phyloP scores from a whole-genome alignment of 1,140 invertebrate genomes.

The Heliconius congener region DNA sequence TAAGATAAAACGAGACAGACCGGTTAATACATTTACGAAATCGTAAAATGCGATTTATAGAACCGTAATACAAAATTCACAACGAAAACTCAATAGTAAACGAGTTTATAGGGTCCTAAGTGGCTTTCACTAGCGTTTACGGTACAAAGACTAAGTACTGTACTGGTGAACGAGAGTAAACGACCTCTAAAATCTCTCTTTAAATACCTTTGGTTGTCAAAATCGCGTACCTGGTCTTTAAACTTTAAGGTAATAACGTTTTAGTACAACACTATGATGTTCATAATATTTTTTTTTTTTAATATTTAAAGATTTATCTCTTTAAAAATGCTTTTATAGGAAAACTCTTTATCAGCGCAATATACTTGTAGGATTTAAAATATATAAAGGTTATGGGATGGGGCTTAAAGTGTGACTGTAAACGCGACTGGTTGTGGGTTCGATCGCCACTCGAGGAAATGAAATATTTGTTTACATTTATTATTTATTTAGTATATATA shows the following conservation, averaged over 20 bases:
- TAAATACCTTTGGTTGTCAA: conserved; percentile 1
- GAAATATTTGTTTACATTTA: too few species aligned
- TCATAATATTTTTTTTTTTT: not conserved
- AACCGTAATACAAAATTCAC: conserved; percentile 18
- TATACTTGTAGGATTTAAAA: too few species aligned
- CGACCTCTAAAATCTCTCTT: conserved; percentile 4
- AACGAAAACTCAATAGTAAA: conserved; percentile 41
- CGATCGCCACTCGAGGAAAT: too few species aligned
- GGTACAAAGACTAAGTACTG: conserved; percentile 20
- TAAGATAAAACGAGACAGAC: not conserved
- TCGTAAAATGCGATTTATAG: conserved; percentile 1
- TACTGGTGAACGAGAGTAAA: conserved; percentile 1
- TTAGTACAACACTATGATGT: not conserved
- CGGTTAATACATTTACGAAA: not conserved
- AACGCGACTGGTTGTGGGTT: too few species aligned
- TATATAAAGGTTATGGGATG: too few species aligned
- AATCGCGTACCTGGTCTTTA: not conserved
- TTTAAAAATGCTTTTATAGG: not conserved
- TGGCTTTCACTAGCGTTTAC: conserved; percentile 51
- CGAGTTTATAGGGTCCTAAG: conserved; percentile 39
- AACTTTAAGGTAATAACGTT: not conserved
- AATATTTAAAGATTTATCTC: too few species aligned
- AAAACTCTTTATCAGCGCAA: too few species aligned
- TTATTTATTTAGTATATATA: too few species aligned
- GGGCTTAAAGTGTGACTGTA: too few species aligned